Evolutionary conservation across 2,797 vertebrate genomes (phyloP).

Genomic region (Fistularia tabacaria): DNA sequence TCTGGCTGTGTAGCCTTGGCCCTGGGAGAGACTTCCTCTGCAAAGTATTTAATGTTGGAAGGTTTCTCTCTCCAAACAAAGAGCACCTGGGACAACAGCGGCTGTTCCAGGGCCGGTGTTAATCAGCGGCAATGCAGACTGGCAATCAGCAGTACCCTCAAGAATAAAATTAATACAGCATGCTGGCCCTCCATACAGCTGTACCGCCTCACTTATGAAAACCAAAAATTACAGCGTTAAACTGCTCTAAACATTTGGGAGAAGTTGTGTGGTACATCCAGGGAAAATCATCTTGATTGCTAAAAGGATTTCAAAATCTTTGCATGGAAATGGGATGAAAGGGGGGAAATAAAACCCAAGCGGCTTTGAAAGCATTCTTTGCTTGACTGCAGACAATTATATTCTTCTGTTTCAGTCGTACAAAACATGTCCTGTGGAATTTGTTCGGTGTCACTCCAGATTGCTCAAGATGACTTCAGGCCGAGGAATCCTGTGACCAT

Average conservation of each 20-base stretch:
- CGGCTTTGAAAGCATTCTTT: slow-evolving; percentile 60
- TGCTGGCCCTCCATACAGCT: slow-evolving; percentile 44
- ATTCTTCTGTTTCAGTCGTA: slow-evolving; percentile 47
- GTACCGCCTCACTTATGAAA: slow-evolving; percentile 60
- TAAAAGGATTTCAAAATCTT: slow-evolving; percentile 65
- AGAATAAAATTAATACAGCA: slow-evolving; percentile 65
- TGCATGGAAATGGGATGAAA: slow-evolving; percentile 50
- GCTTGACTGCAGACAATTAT: slow-evolving; percentile 47
- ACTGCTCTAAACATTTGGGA: slow-evolving; percentile 50
- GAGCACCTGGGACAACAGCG: slow-evolving; percentile 82
- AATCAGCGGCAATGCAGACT: slow-evolving; percentile 72
- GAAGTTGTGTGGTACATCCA: slow-evolving; percentile 50
- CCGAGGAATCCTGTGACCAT: neutral
- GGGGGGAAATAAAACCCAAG: slow-evolving; percentile 34
- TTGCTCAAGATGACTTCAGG: slow-evolving; percentile 20
- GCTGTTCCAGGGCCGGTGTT: slow-evolving; percentile 70
- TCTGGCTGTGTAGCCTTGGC: slow-evolving; percentile 61
- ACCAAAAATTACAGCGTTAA: slow-evolving; percentile 58
- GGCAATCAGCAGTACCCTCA: slow-evolving; percentile 68
- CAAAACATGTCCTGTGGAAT: slow-evolving; percentile 49
- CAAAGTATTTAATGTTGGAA: slow-evolving; percentile 77
- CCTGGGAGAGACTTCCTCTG: slow-evolving; percentile 74
- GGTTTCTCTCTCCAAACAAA: slow-evolving; percentile 73
- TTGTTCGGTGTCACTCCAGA: slow-evolving; percentile 32
- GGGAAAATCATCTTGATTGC: slow-evolving; percentile 63